These are phyloP conservation scores for Cenopis cana DNA, from an alignment of 2,888 invertebrate genomes.

Conservation along the genomic window DNA sequence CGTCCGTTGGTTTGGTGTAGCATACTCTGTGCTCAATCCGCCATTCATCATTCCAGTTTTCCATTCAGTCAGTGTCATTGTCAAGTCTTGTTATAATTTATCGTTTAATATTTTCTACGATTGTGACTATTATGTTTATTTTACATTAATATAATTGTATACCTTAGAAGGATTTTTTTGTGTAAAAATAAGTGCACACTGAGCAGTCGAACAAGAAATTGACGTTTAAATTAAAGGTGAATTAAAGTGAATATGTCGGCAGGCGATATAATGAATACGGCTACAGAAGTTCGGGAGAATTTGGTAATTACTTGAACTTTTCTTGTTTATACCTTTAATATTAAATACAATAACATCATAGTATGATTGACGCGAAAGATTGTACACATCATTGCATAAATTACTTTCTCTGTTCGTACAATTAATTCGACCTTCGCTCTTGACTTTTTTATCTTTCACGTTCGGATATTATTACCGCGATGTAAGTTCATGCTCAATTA, in stretches of 20 bases:
- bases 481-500: conserved; percentile 7
- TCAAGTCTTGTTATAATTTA: not conserved
- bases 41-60: too few species aligned
- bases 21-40: too few species aligned
- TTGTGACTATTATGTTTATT: conserved; percentile 16
- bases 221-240: not conserved
- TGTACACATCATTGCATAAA: not conserved
- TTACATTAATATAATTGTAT: conserved; percentile 4
- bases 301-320: conserved; percentile 64
- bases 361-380: not conserved
- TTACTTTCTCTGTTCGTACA: conserved; percentile 2
- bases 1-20: too few species aligned
- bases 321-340: conserved; percentile 14
- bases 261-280: conserved; percentile 64
- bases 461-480: not conserved
- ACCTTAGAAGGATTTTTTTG: not conserved
- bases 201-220: not conserved
- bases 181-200: not conserved
- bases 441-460: conserved; percentile 22
- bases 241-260: conserved; percentile 61
- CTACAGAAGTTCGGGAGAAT: conserved; percentile 74
- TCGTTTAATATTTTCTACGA: conserved; percentile 7
- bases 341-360: not conserved
- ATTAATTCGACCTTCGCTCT: conserved; percentile 48
- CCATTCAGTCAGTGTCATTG: too few species aligned